Percentiles rank a stretch among this genome's conserved stretches.
These are phyloP conservation scores for Resseliella maxima DNA, from an alignment of 2,888 invertebrate genomes.

Conservation along the genomic window DNA sequence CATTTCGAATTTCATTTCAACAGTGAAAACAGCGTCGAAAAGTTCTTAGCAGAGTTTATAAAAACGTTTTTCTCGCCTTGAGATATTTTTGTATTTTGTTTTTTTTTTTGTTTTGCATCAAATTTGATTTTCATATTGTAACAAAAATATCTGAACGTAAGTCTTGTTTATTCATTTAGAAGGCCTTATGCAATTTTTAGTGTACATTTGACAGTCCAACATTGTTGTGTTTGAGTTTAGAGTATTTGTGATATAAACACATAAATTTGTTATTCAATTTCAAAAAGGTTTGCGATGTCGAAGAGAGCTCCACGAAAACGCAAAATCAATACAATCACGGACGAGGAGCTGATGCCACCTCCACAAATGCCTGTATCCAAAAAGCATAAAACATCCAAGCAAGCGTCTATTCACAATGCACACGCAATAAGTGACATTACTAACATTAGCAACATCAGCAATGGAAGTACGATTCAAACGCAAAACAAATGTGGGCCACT, in stretches of 20 bases:
- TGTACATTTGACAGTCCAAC: neutral
- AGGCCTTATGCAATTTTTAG: neutral
- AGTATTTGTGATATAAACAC: neutral
- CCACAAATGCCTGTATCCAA: neutral
- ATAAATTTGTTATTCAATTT: neutral
- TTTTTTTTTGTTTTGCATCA: neutral
- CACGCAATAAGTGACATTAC: neutral
- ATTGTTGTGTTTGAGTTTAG: neutral
- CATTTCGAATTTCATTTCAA: constrained; percentile 38
- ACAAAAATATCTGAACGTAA: too few relatives aligned
- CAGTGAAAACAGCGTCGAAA: constrained; percentile 27
- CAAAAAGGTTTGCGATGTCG: neutral
- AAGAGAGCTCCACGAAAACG: neutral
- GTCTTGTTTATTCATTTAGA: too few relatives aligned
- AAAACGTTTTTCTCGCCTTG: neutral
- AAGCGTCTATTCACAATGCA: neutral
- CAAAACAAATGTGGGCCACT: constrained; percentile 11
- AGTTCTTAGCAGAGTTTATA: neutral
- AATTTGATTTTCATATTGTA: neutral
- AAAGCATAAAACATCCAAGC: constrained; percentile 4
- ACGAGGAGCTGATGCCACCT: constrained; percentile 16
- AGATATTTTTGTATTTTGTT: neutral
- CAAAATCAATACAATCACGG: neutral
- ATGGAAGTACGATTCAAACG: constrained; percentile 1
- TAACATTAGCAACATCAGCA: constrained; percentile 3